Evolutionary conservation across 1,140 invertebrate genomes (phyloP).

Genomic region (Lasaia peninsularis): DNA sequence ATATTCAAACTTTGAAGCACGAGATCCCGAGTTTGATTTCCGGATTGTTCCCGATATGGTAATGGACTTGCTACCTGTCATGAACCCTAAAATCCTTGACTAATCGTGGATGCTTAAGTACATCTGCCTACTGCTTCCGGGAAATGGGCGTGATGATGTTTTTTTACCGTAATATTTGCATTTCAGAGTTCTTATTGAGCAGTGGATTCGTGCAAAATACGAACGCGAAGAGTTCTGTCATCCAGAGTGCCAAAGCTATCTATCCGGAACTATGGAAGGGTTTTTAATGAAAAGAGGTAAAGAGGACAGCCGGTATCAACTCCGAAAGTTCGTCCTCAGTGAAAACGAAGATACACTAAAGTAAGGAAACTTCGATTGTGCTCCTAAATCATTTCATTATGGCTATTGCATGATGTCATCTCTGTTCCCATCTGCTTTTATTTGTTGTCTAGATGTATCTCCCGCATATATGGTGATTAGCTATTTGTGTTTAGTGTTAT

Average conservation of each 20-base stretch:
- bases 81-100: too few relatives aligned
- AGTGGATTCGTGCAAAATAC: slow-evolving; percentile 95
- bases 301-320: slow-evolving; percentile 89
- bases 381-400: slow-evolving; percentile 12
- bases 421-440: slow-evolving; percentile 10
- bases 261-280: slow-evolving; percentile 88
- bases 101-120: too few relatives aligned
- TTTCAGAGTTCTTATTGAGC: slow-evolving; percentile 89
- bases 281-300: slow-evolving; percentile 93
- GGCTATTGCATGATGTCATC: slow-evolving; percentile 18
- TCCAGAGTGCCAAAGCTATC: slow-evolving; percentile 86
- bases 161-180: slow-evolving; percentile 4
- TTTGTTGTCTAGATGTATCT: slow-evolving; percentile 13
- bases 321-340: slow-evolving; percentile 89
- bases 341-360: slow-evolving; percentile 85
- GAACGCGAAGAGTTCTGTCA: slow-evolving; percentile 92
- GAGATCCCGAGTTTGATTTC: too few relatives aligned
- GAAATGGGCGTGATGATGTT: not conserved
- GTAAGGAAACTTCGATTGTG: slow-evolving; percentile 25
- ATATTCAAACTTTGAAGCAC: too few relatives aligned
- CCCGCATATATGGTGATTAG: not conserved
- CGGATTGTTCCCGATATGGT: too few relatives aligned
- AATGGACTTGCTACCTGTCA: too few relatives aligned
- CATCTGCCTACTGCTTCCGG: too few relatives aligned
- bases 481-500: not conserved